phyloP scores from a whole-genome alignment of 2,797 vertebrate genomes.

The Enteromius argenteus region DNA sequence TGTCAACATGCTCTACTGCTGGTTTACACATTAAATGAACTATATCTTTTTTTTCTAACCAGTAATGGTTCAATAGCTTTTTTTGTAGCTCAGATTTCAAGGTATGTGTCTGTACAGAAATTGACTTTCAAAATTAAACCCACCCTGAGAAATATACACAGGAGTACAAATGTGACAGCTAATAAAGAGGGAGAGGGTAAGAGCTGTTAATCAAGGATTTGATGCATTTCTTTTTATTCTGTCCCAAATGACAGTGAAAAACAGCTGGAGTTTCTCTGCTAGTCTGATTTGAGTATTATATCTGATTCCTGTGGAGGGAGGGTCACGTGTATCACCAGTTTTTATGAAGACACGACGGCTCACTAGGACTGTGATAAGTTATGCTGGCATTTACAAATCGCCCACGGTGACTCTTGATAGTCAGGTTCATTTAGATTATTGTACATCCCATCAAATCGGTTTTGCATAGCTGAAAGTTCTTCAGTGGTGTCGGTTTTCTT shows the following conservation, averaged over 20 bases:
- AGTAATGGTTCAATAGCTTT: not conserved
- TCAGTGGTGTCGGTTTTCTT: conserved; percentile 14
- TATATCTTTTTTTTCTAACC: not conserved
- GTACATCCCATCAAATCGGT: conserved; percentile 71
- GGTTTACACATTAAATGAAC: not conserved
- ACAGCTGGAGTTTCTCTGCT: conserved; percentile 19
- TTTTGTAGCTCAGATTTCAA: not conserved
- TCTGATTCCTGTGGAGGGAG: conserved; percentile 57
- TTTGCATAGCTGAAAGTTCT: conserved; percentile 55
- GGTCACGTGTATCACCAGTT: conserved; percentile 65
- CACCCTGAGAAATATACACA: not conserved
- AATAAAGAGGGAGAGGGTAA: not conserved
- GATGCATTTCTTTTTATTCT: conserved; percentile 37
- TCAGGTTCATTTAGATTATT: conserved; percentile 77
- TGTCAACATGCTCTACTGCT: not conserved
- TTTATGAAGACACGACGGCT: conserved; percentile 62
- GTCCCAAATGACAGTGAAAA: conserved; percentile 19
- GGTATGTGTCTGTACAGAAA: not conserved
- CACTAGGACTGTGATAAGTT: conserved; percentile 74
- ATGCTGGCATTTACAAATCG: conserved; percentile 73
- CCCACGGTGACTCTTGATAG: conserved; percentile 68
- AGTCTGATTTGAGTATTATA: conserved; percentile 20
- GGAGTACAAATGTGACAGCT: conserved; percentile 9
- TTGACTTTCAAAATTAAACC: conserved; percentile 10
- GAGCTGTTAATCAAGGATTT: conserved; percentile 22